phyloP scores from a whole-genome alignment of 2,888 invertebrate species.

The Temnothorax unifasciatus region DNA sequence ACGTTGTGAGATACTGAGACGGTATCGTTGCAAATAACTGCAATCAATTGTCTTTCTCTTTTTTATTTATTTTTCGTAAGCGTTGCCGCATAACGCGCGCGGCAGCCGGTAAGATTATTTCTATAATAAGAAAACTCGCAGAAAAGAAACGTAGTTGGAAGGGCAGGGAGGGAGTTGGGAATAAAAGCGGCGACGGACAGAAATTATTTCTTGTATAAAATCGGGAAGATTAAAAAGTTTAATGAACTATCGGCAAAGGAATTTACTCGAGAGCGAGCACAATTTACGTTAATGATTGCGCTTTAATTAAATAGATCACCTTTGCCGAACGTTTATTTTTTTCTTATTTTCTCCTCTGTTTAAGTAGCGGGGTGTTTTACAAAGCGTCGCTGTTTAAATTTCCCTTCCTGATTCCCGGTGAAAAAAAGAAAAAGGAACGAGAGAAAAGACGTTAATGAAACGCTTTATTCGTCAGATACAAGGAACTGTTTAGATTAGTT shows the following conservation, averaged over 20 bases:
- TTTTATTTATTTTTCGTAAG: slow-evolving; percentile 12
- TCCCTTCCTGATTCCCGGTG: slow-evolving; percentile 4
- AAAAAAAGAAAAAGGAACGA: neutral
- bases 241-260: slow-evolving; percentile 47
- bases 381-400: slow-evolving; percentile 6
- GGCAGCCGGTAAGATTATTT: slow-evolving; percentile 45
- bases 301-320: slow-evolving; percentile 41
- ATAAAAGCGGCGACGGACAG: slow-evolving; percentile 26
- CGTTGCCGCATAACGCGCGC: neutral
- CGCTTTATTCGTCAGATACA: neutral
- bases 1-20: neutral
- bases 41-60: slow-evolving; percentile 8
- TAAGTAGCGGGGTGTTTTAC: slow-evolving; percentile 26
- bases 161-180: neutral
- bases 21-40: slow-evolving; percentile 39
- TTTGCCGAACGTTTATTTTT: slow-evolving; percentile 20
- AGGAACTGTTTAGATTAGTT: slow-evolving; percentile 17
- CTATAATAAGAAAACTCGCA: slow-evolving; percentile 43
- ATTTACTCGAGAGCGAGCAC: slow-evolving; percentile 41
- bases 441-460: neutral
- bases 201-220: slow-evolving; percentile 52
- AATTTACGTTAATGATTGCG: slow-evolving; percentile 50
- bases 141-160: neutral
- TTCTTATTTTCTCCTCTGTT: neutral
- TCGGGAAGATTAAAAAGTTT: slow-evolving; percentile 51